Conservation (phyloP, 2,113 vertebrate genomes). For the Corythoichthys intestinalis region DNA sequence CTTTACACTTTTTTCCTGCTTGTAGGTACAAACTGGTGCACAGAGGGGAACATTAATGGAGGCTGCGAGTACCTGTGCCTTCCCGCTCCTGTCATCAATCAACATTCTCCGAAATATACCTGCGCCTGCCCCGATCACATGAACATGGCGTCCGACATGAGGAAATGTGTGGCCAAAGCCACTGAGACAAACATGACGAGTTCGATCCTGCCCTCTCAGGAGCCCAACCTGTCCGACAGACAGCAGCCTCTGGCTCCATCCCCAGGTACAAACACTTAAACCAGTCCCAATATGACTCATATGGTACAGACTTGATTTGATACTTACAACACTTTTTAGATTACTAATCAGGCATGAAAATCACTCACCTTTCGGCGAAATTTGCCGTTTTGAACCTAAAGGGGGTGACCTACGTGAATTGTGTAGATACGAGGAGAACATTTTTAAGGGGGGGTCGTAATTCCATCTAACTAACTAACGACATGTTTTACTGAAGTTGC, state of each 20-base stretch:
- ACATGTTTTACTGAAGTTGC: too few species aligned
- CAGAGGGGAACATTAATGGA: conserved; percentile 61
- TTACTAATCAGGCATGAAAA: too few species aligned
- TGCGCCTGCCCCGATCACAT: conserved; percentile 79
- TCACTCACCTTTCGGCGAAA: too few species aligned
- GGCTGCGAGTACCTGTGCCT: conserved; percentile 87
- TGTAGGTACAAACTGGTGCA: conserved; percentile 82
- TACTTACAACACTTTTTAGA: background rate
- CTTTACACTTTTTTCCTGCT: conserved; percentile 1
- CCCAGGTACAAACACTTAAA: conserved; percentile 43
- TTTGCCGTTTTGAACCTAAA: too few species aligned
- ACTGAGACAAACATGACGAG: conserved; percentile 9
- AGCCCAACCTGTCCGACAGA: background rate
- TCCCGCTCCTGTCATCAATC: conserved; percentile 75
- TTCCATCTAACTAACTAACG: too few species aligned
- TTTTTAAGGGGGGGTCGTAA: too few species aligned
- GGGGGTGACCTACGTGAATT: too few species aligned
- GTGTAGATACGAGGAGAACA: too few species aligned
- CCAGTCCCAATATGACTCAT: background rate
- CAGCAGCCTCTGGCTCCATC: conserved; percentile 13
- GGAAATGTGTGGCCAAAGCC: conserved; percentile 60
- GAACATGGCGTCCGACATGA: conserved; percentile 70
- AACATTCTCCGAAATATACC: conserved; percentile 80
- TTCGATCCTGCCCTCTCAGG: background rate
- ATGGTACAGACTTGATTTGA: background rate